Evolutionary conservation across 1,140 invertebrate genomes (phyloP).

Genomic region (Drosophila kepulauana): DNA sequence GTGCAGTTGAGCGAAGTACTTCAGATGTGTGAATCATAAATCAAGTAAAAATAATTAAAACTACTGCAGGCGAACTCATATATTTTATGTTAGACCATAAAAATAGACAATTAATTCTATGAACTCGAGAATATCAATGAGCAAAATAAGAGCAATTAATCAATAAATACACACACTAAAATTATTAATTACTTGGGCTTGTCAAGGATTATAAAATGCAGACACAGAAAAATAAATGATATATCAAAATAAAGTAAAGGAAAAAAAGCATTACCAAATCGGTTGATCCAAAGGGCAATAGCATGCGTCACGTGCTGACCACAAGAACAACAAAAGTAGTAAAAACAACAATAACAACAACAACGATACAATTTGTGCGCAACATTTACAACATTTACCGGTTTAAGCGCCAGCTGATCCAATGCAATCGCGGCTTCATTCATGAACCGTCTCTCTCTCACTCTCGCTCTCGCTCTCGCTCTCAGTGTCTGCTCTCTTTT

Average conservation of each 20-base stretch:
- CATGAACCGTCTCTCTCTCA: conserved; percentile 22
- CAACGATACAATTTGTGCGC: not conserved
- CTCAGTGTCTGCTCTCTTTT: not conserved
- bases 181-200: no score
- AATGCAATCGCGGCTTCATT: conserved; percentile 36
- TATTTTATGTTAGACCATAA: no score
- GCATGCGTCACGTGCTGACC: conserved; percentile 41
- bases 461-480: conserved; percentile 24
- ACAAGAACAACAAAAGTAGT: conserved; percentile 10
- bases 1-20: no score
- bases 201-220: not conserved
- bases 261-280: not conserved
- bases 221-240: no score
- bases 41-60: no score
- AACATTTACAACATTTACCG: conserved; percentile 50
- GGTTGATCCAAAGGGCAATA: conserved; percentile 7
- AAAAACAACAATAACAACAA: not conserved
- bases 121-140: no score
- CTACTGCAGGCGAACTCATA: no score
- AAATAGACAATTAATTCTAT: no score
- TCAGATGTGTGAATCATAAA: no score
- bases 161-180: no score
- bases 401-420: conserved; percentile 47
- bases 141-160: no score
- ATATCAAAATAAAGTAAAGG: no score